A percentile compares a stretch with the other conserved stretches of the same genome.
phyloP scores from a whole-genome alignment of 37 sponge, comb jelly and placozoan species.

The Tethya wilhelma region DNA sequence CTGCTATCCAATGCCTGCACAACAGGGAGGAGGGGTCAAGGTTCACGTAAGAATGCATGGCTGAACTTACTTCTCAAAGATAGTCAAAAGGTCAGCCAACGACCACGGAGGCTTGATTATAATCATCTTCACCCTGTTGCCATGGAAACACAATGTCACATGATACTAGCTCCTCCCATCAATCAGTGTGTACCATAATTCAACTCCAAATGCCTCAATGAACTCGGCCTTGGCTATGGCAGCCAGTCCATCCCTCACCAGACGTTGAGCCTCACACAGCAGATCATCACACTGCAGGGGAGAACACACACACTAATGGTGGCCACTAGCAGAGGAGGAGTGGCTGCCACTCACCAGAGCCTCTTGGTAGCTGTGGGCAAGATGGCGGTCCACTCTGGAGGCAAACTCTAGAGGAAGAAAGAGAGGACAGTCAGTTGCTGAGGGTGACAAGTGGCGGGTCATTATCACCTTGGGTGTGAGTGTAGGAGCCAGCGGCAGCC shows the following conservation, averaged over 20 bases:
- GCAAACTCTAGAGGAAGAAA: neutral
- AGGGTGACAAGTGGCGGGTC: neutral
- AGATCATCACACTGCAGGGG: slow-evolving; percentile 21
- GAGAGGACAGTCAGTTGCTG: neutral
- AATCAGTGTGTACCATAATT: neutral
- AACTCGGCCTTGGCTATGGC: slow-evolving; percentile 51
- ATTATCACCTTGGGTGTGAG: slow-evolving; percentile 18
- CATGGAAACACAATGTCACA: neutral
- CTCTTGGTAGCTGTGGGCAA: neutral
- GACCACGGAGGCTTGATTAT: slow-evolving; percentile 88
- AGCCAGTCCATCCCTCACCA: slow-evolving; percentile 43
- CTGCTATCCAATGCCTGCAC: slow-evolving; percentile 82
- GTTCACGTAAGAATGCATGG: neutral
- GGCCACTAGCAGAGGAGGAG: neutral
- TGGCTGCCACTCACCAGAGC: neutral
- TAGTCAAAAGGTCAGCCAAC: slow-evolving; percentile 38
- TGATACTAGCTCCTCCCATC: neutral
- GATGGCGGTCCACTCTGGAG: neutral
- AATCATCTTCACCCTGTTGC: slow-evolving; percentile 47
- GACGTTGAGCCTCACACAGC: slow-evolving; percentile 35
- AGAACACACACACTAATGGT: neutral
- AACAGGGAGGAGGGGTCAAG: neutral
- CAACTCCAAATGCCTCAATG: slow-evolving; percentile 50
- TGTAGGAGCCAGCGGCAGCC: slow-evolving; percentile 4
- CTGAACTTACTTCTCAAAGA: slow-evolving; percentile 59